phyloP scores from a whole-genome alignment of 1,140 invertebrate genomes.

The Lineus longissimus region DNA sequence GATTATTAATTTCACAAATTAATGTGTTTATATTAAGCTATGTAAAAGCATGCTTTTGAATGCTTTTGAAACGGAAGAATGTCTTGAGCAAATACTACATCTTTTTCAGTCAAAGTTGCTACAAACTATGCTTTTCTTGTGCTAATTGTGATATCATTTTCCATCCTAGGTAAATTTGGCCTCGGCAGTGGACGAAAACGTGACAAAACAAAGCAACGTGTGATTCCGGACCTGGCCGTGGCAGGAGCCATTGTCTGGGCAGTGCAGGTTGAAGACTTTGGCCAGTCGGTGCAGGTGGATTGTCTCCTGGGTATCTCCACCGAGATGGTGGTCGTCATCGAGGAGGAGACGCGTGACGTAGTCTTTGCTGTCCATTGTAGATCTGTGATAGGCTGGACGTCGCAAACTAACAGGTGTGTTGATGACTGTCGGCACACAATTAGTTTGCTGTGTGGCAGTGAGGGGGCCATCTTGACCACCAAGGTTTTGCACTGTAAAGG shows the following conservation, averaged over 20 bases:
- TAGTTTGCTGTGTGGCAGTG: no score
- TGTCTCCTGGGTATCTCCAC: conserved; percentile 83
- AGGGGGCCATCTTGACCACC: no score
- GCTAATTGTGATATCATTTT: not conserved
- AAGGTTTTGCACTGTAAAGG: no score
- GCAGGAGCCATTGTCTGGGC: conserved; percentile 45
- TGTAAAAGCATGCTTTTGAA: no score
- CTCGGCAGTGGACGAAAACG: conserved; percentile 48
- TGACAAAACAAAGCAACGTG: conserved; percentile 38
- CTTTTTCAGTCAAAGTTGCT: not conserved
- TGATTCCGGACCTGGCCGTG: conserved; percentile 47
- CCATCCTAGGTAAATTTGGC: conserved; percentile 44
- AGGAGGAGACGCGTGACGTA: conserved; percentile 74
- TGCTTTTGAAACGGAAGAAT: no score
- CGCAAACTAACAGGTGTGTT: conserved; percentile 62
- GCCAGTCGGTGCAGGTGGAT: conserved; percentile 66
- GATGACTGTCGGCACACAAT: not conserved
- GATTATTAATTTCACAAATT: no score
- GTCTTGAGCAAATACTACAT: not conserved
- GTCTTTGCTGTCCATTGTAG: conserved; percentile 82
- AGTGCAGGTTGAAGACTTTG: conserved; percentile 57
- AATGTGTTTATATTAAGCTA: no score
- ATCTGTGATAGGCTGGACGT: conserved; percentile 78
- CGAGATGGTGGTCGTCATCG: conserved; percentile 82
- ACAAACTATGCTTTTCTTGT: not conserved